Evolutionary conservation across 2,888 invertebrate species (phyloP), one percentile per base, ranked within the genome.

Genomic region (Caenorhabditis sp.): DNA sequence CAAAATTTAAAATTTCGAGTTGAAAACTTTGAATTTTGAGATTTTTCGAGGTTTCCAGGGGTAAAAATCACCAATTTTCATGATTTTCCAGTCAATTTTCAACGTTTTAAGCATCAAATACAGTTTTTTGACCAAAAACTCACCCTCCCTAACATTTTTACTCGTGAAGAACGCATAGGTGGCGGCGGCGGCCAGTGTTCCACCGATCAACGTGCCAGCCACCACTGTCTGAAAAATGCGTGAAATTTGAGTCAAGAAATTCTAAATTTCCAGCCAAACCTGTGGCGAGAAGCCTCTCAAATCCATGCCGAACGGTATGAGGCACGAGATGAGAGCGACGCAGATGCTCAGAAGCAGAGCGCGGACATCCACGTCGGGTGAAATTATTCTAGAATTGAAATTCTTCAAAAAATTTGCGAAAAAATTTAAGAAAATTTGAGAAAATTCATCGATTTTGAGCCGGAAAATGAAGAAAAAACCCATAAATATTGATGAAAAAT

Each of bases 91-190:
- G 1, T 14, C 22, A 26, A 28, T 59, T 47, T 59, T 41, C 1
- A 41, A 1, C 8, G 41, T 63, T 44, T 44, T 24, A 35, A 14
- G 12, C 44, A 26, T 47, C 10, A 7, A 10, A 16, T 28, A 3
- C 8, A 8, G 4, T 47, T 47, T 26, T 24, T 49, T 31, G 0
- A 31, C 28, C 5, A 19, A 59, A 59, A 19, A 49, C 6, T 14
- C 28, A 80, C 58, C 58, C 54, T 75, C 51, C 4, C 28, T 19
- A 0, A 22, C 38, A 24, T 38, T 38, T 38, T 28, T 63, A 24
- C 61, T 80, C 5, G 88, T 87, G 14, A 74, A 35, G 63, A 66
- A 86, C 22, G 80, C 70, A 68, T 88, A 88, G n/a, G 82, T 73
- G 12, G 73, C 83, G 10, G 86, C 88, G 0, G 86, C 84, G 10